Conservation (phyloP, 2,888 invertebrate genomes). For the Cantharis nigra region DNA sequence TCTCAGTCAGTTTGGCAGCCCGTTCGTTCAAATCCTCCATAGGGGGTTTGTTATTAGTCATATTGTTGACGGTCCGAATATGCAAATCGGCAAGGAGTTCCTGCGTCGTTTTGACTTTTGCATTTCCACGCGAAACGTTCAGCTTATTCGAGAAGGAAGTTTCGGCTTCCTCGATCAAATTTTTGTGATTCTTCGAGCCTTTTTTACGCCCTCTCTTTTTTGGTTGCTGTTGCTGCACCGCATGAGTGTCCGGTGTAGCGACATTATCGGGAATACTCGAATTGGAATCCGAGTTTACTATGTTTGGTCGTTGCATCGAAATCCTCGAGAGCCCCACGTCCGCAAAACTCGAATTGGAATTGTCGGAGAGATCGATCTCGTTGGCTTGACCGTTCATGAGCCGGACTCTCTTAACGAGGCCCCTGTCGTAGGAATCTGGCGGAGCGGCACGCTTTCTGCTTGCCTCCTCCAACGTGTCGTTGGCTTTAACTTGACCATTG, state of each 20-base stretch:
- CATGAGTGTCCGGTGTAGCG: constrained; percentile 44
- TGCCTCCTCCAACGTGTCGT: constrained; percentile 23
- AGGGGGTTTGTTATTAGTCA: constrained; percentile 36
- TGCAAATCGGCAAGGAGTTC: constrained; percentile 80
- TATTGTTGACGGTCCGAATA: constrained; percentile 41
- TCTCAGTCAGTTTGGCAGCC: constrained; percentile 53
- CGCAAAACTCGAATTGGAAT: constrained; percentile 56
- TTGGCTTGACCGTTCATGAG: constrained; percentile 55
- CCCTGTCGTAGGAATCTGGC: constrained; percentile 33
- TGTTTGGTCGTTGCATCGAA: constrained; percentile 35
- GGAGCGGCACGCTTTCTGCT: constrained; percentile 34
- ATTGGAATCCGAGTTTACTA: constrained; percentile 57
- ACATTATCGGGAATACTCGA: constrained; percentile 59
- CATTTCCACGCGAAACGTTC: constrained; percentile 63
- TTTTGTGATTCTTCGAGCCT: constrained; percentile 62
- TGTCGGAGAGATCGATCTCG: constrained; percentile 53
- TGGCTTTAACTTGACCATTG: constrained; percentile 49
- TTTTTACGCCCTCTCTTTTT: constrained; percentile 66
- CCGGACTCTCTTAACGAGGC: constrained; percentile 54
- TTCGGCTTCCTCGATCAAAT: constrained; percentile 59
- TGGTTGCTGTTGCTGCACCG: constrained; percentile 52
- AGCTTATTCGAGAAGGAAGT: constrained; percentile 62
- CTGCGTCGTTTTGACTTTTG: constrained; percentile 76
- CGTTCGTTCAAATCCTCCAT: constrained; percentile 53
- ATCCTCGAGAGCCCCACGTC: constrained; percentile 43